Base-by-base conservation (phyloP, 2,888 invertebrate species). In the Drosophila nigricruria region DNA sequence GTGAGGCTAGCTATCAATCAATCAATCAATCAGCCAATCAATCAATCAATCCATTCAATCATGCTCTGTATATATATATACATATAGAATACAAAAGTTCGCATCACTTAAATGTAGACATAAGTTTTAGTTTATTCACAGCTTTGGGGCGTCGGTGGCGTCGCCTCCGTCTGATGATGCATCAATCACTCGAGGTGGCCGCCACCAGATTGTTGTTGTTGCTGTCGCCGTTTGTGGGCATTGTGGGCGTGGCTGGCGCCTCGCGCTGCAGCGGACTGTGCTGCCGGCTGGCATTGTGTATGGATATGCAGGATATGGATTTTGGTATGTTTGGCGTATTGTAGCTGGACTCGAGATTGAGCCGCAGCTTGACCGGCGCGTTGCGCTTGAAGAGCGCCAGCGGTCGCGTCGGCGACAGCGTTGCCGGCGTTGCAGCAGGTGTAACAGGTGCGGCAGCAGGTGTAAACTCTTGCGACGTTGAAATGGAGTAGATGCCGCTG, bases 301-400 rank as follows among this genome's bases (percentile, higher is more conserved):
- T 90, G 56, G 92, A 87, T 82, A 91, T 88, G 84, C 90, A 91
- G 81, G 91, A 91, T 70, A 89, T 77, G 47, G 91, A 91, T 78
- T 90, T 91, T 73, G 91, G 90, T 79, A 91, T 90, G 58, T 80
- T 71, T 42, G 69, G 83, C 65, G 87, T 79, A 69, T 49, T 49
- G 14, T 88, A 91, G 53, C 72, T 90, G 27, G 92, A 79, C 70
- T 89, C 87, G 52, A 91, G 74, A 77, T 91, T 90, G 62, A 91
- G 90, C 71, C 91, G 79, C 59, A 91, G 79, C 79, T 91, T 91
- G 40, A 87, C 91, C 32, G 92, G 91, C 61, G 91, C 92, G 53
- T 86, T 91, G 45, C 91, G 91, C 79, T 91, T 91, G 45, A 90
- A 91, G 1, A 87, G 69, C 32, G 77, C 79, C 45, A 87, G 65